A percentile compares a stretch with the other conserved stretches of the same genome.
These are phyloP conservation scores for Corythoichthys haematopterus DNA, from an alignment of 2,113 vertebrate genomes.

Conservation along the genomic window DNA sequence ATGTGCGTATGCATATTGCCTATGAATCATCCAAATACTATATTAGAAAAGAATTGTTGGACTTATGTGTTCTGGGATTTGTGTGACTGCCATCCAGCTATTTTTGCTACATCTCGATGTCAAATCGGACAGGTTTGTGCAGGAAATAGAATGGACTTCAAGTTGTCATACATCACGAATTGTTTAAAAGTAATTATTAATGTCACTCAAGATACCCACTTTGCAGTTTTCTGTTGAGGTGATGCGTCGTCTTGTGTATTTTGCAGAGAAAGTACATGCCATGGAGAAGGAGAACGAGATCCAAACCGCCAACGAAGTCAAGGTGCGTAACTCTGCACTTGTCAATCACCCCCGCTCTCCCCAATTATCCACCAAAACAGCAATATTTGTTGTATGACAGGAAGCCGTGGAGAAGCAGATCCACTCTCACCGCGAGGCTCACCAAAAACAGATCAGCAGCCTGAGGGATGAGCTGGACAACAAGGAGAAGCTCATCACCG, in stretches of 20 bases:
- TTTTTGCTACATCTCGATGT: not conserved
- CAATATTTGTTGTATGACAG: conserved; percentile 53
- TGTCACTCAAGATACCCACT: not conserved
- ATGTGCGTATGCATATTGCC: not conserved
- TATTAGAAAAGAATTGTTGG: not conserved
- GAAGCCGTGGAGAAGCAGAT: conserved; percentile 97
- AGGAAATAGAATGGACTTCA: not conserved
- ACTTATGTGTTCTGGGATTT: not conserved
- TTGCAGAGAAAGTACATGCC: conserved; percentile 89
- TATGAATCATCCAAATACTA: not conserved
- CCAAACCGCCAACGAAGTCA: conserved; percentile 94
- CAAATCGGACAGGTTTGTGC: not conserved
- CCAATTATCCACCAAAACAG: not conserved
- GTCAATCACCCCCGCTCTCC: not conserved
- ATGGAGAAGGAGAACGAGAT: conserved; percentile 97
- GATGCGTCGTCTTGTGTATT: conserved; percentile 10
- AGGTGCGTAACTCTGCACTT: conserved; percentile 61
- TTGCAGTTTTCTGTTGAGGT: not conserved
- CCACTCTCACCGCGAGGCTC: conserved; percentile 90
- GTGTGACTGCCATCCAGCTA: not conserved
- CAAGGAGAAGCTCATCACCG: conserved; percentile 93
- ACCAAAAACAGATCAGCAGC: conserved; percentile 94
- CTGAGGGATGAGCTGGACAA: conserved; percentile 91
- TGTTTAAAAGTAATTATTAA: not conserved
- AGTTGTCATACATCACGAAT: not conserved